These are phyloP conservation scores for Ophioderma brevispina DNA, from an alignment of 35 echinoderm and acorn worm species.

Conservation along the genomic window DNA sequence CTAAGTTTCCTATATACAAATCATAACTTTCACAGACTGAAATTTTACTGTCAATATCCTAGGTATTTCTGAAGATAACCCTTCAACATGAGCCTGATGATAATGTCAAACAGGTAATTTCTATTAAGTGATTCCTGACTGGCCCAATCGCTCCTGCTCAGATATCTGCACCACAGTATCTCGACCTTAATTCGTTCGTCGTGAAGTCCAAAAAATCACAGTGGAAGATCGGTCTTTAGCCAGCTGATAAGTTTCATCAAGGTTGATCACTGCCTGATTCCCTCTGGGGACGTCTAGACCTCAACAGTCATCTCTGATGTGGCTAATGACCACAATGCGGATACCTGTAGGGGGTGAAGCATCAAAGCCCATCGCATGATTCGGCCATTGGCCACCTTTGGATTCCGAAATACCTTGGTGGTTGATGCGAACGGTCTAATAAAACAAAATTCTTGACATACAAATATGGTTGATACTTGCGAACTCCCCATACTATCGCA, in stretches of 20 bases:
- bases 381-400: background rate
- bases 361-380: conserved; percentile 42
- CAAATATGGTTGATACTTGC: conserved; percentile 53
- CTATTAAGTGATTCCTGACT: conserved; percentile 47
- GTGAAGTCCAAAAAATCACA: too few species aligned
- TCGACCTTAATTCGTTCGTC: too few species aligned
- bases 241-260: too few species aligned
- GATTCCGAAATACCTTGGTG: conserved; percentile 7
- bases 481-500: conserved; percentile 25
- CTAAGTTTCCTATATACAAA: background rate
- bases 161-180: conserved; percentile 36
- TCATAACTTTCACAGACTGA: background rate
- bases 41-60: background rate
- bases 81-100: background rate
- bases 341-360: too few species aligned
- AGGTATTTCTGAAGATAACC: background rate
- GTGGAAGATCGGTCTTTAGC: too few species aligned
- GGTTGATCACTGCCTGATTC: too few species aligned
- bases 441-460: conserved; percentile 34
- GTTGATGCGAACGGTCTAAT: conserved; percentile 40
- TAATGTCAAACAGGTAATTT: too few species aligned
- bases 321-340: too few species aligned
- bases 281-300: too few species aligned
- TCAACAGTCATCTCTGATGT: too few species aligned
- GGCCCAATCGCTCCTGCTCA: conserved; percentile 31